Base-by-base conservation (phyloP, 2,797 vertebrate genomes). In the Rhabdomys pumilio region DNA sequence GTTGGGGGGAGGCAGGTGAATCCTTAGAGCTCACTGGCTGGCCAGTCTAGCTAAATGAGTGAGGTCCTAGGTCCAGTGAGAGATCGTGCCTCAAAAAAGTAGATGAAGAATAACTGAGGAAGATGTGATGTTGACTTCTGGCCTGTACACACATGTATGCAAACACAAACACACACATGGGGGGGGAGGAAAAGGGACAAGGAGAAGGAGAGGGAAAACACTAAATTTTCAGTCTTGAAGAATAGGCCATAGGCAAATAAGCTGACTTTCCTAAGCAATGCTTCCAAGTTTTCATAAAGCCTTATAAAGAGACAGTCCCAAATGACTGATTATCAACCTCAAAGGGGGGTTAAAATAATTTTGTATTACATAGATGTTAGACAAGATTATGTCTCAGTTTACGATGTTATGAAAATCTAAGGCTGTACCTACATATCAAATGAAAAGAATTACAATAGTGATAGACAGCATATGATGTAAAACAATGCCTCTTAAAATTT, bases 371-470 rank as follows among this genome's bases (percentile, higher is more conserved):
- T 19, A 91, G 44, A 41, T 79, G 20, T 89, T 83, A 93, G 55
- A 79, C 50, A 93, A 84, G 53, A 82, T 69, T 82, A 63, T 89
- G 34, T 67, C 38, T 61, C 67, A 12, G 53, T 57, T 88, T 93
- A 88, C 29, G 57, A 96, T 81, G 41, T n/a, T 81, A 65, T 26
- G 6, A 95, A 96, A 96, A 94, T 95, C 41, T 95, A 93, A 96
- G 77, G 96, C 31, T n/a, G 6, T 73, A 95, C 50, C 80, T 88
- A 90, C 57, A 76, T 31, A 55, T 80, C 69, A 96, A 87, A 90
- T 84, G 65, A 86, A 91, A 44, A 72, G 50, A 97, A 86, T 73
- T 9, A 85, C 8, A 89, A 14, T 50, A 89, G 76, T 65, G 14
- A 29, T 77, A 96, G 38, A 82, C 38, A 59, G 24, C 38, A 87